Evolutionary conservation across 2,797 vertebrate genomes (phyloP), one percentile per base, ranked within the genome.

Genomic region (Pseudomugil tenellus): DNA sequence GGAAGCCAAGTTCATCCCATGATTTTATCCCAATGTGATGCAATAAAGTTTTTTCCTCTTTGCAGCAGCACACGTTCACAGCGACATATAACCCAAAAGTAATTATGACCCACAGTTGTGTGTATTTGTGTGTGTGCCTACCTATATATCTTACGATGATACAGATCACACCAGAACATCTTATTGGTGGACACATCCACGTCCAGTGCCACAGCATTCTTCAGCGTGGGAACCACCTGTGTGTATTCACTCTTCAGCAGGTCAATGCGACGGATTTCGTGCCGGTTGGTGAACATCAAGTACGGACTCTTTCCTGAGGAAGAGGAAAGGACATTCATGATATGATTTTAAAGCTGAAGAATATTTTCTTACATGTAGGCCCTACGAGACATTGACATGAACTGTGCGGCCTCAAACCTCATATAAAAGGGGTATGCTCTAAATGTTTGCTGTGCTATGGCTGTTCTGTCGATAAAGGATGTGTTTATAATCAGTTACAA

Each of bases 121-220:
- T 58, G 28, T n/a, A 4, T 21, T 17, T 65, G 11, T 55, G 39
- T 9, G 37, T 35, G 6, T 3, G 1, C 32, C 1, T 92, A 99
- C 98, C 97, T 98, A 90, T 98, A 98, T 90, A 99, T 99, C 88
- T 97, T 97, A 41, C 93, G 94, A 82, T 98, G 96, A 88, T 93
- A 98, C 19, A 99, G 92, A 88, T 99, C 98, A 89, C 97, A 98
- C 98, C 98, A 99, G 72, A 96, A 99, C 92, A 99, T 97, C 82
- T 94, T 97, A 86, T 97, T 98, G 72, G 95, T 95, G 81, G 95
- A 94, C 60, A 99, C 98, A 25, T 99, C 97, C 2, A 99, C 96
- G 0, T 99, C 98, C 72, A 99, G 91, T 0, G 98, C 97, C 86
- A 99, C 97, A 0, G 98, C 97, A 0, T 99, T 99, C 93, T 98